Conservation (phyloP, 2,113 vertebrate genomes). For the Acanthochromis polyacanthus region DNA sequence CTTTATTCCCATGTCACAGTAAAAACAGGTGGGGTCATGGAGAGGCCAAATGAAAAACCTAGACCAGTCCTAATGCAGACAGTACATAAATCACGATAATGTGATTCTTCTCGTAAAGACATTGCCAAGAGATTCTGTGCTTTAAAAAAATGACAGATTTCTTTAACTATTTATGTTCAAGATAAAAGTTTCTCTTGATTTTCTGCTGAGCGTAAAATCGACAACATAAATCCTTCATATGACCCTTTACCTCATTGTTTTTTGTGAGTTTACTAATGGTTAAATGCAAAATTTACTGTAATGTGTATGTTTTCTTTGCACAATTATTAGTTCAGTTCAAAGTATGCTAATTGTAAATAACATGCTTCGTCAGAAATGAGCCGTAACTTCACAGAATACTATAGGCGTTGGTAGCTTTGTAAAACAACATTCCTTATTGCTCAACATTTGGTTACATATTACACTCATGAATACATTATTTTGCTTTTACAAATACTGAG, state of each 20-base stretch:
- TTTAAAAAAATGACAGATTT: not conserved
- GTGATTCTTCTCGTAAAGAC: not conserved
- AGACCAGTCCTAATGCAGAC: not conserved
- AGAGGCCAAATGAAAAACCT: conserved; percentile 5
- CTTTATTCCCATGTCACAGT: not conserved
- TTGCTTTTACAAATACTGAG: not conserved
- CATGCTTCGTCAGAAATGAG: too few relatives aligned
- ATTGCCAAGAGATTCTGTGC: not conserved
- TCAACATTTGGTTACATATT: not conserved
- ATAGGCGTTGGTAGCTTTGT: not conserved
- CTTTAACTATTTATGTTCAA: not conserved
- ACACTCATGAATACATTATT: not conserved
- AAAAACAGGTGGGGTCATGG: not conserved
- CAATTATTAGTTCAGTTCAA: not conserved
- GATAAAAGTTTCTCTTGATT: too few relatives aligned
- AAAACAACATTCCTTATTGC: not conserved
- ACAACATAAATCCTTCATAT: too few relatives aligned
- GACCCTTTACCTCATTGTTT: too few relatives aligned
- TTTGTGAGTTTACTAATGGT: too few relatives aligned
- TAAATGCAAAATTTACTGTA: not conserved
- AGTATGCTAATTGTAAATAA: not conserved
- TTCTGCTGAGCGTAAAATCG: too few relatives aligned
- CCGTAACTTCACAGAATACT: not conserved
- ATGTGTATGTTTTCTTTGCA: not conserved
- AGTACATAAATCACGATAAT: not conserved